Conservation (phyloP, 2,797 vertebrate genomes). For the Pseudochirops cupreus region DNA sequence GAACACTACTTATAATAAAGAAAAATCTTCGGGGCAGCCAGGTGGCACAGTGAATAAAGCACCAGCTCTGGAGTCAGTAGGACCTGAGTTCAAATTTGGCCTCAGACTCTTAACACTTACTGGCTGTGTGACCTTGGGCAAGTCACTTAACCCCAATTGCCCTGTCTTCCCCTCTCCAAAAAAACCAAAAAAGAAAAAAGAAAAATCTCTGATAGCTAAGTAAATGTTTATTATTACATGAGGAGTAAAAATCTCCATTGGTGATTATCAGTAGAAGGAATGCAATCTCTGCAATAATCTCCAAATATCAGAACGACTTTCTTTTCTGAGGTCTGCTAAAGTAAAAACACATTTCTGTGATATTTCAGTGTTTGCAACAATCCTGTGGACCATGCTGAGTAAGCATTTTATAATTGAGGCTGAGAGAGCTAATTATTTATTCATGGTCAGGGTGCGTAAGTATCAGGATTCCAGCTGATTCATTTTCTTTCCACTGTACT, state of each 20-base stretch:
- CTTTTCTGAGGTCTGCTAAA: neutral
- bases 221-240: neutral
- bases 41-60: too few relatives aligned
- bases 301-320: neutral
- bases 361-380: neutral
- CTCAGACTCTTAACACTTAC: too few relatives aligned
- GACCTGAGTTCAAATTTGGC: too few relatives aligned
- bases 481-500: neutral
- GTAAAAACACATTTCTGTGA: neutral
- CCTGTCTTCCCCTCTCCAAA: too few relatives aligned
- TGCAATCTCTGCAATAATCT: neutral
- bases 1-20: neutral
- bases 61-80: too few relatives aligned
- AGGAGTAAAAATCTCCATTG: neutral
- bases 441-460: neutral
- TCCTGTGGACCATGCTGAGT: neutral
- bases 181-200: neutral
- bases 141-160: too few relatives aligned
- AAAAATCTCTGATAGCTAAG: neutral
- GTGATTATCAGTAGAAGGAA: neutral
- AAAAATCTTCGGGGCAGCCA: neutral
- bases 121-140: too few relatives aligned
- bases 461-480: neutral
- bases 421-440: neutral
- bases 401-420: neutral